Evolutionary conservation across 2,888 invertebrate genomes (phyloP).

Genomic region (Gasteruption jaculator): DNA sequence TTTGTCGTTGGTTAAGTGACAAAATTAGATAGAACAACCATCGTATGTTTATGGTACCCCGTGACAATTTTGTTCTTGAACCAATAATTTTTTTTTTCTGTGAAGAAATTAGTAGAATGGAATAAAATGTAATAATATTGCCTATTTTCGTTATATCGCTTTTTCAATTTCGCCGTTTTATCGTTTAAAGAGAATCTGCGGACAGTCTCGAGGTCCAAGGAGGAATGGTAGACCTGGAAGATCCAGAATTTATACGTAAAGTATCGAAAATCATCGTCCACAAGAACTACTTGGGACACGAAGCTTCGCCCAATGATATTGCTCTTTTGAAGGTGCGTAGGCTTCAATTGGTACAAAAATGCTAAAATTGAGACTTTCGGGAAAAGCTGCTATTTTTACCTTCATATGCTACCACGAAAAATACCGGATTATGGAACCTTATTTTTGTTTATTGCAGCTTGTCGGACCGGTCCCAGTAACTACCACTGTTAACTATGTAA

Average conservation of each 20-base stretch:
- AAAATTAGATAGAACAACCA: too few species aligned
- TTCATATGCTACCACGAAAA: too few species aligned
- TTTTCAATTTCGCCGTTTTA: neutral
- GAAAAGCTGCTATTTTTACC: slow-evolving; percentile 9
- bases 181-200: neutral
- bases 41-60: too few species aligned
- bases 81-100: too few species aligned
- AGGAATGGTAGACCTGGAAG: neutral
- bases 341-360: neutral
- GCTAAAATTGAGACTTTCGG: slow-evolving; percentile 10
- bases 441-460: neutral
- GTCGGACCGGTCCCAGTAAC: neutral
- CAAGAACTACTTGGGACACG: slow-evolving; percentile 16
- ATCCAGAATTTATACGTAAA: slow-evolving; percentile 13
- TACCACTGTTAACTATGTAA: slow-evolving; percentile 4
- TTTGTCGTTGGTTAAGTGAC: too few species aligned
- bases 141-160: neutral
- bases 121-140: too few species aligned
- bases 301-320: slow-evolving; percentile 33
- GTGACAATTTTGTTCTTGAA: too few species aligned
- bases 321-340: slow-evolving; percentile 41
- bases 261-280: slow-evolving; percentile 19
- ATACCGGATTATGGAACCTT: too few species aligned
- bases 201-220: slow-evolving; percentile 20
- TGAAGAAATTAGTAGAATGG: too few species aligned